These are phyloP conservation scores for Menura novaehollandiae DNA, from an alignment of 2,113 vertebrate genomes.

Conservation along the genomic window DNA sequence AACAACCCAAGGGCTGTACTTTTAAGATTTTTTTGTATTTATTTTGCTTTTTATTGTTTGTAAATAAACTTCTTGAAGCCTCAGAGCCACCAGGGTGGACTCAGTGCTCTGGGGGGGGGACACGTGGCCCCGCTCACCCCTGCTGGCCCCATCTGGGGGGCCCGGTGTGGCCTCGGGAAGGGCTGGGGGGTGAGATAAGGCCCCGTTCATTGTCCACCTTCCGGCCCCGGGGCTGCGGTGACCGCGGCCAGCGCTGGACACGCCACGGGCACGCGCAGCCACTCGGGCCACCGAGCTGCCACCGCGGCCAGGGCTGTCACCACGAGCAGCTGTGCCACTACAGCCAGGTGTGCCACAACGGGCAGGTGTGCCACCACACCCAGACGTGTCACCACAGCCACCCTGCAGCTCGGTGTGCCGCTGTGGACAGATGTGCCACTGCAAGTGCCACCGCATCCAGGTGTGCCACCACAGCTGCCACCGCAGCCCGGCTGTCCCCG, in stretches of 20 bases:
- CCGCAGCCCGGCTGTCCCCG: background rate
- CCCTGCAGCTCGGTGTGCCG: rapidly evolving
- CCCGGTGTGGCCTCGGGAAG: background rate
- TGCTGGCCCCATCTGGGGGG: background rate
- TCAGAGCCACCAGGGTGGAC: background rate
- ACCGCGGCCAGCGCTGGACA: background rate
- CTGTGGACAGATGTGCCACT: rapidly evolving
- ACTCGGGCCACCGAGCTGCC: rapidly evolving
- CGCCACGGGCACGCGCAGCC: background rate
- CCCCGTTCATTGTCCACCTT: conserved; percentile 21
- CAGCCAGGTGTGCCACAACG: background rate
- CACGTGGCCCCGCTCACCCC: background rate
- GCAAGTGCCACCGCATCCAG: rapidly evolving
- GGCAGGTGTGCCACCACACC: too few species aligned
- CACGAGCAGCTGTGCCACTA: rapidly evolving
- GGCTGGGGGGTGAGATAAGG: background rate
- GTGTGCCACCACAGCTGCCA: background rate
- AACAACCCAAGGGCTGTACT: background rate
- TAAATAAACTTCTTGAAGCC: conserved; percentile 42
- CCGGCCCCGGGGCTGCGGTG: background rate
- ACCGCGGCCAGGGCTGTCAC: rapidly evolving
- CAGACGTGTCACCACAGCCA: background rate
- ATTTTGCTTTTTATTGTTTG: conserved; percentile 60
- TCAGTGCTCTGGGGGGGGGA: background rate
- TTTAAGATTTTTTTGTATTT: conserved; percentile 51